Conservation (phyloP, 2,113 vertebrate genomes). For the Peromyscus californicus region DNA sequence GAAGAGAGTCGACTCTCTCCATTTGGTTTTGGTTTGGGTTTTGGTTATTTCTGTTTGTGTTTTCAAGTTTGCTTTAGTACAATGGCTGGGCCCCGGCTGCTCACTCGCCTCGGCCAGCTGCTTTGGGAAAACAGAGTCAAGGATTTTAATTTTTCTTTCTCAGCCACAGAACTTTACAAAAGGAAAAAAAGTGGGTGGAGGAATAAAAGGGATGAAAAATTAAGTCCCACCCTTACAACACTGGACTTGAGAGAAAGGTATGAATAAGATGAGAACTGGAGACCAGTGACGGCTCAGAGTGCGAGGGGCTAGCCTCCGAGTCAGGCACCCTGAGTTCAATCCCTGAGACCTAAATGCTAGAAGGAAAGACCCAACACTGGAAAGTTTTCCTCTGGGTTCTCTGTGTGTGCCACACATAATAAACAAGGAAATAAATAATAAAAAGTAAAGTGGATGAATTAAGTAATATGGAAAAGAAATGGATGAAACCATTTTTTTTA, state of each 20-base stretch:
- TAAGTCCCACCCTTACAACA: background rate
- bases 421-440: background rate
- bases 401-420: background rate
- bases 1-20: constrained; percentile 65
- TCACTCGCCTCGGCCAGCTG: constrained; percentile 33
- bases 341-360: too few relatives aligned
- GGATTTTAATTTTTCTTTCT: constrained; percentile 64
- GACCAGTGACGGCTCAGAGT: background rate
- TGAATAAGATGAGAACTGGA: background rate
- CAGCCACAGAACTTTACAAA: constrained; percentile 49
- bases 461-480: background rate
- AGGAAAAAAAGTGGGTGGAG: background rate
- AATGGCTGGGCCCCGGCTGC: constrained; percentile 29
- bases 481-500: background rate
- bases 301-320: background rate
- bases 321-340: background rate
- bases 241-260: background rate
- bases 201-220: background rate
- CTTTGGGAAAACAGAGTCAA: constrained; percentile 47
- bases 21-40: constrained; percentile 79
- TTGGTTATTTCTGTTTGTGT: constrained; percentile 79
- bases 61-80: constrained; percentile 75
- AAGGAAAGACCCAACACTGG: background rate
- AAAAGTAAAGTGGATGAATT: background rate
- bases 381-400: background rate